Evolutionary conservation across 2,797 vertebrate genomes (phyloP), one percentile per base, ranked within the genome.

Genomic region (Sebastes nivosus): DNA sequence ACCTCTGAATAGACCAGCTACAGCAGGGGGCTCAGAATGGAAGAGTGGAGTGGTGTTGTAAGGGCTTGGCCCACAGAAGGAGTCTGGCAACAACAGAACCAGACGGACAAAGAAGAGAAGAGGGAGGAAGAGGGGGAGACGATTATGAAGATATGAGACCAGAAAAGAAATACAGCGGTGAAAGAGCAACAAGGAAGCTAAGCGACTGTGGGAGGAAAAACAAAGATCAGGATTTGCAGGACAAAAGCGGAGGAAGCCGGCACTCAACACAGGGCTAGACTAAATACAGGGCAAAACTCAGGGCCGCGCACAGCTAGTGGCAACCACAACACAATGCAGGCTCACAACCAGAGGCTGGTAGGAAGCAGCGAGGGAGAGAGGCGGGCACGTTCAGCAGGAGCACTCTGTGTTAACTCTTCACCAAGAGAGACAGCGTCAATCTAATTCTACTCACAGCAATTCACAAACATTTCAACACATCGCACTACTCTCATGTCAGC

Each of bases 1-100:
- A 98, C 96, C 96, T 97, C 95, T 95, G 94, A 97, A 97, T 93
- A 98, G 96, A 95, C 95, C 96, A 95, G 96, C 95, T 96, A 97
- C 92, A 88, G 95, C 77, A 95, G 96, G 94, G 95, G 96, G 90
- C 86, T 97, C 97, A 91, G 94, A 94, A 82, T 94, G 92, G 94
- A 96, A 96, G 94, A 96, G 94, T 82, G 96, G 90, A 94, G 96
- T 94, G 50, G 94, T 96, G 96, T 94, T 93, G 92, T 96, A 97
- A 94, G 93, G 93, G 93, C 94, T 92, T 88, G 95, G 94, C 93
- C 95, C 96, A 96, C 96, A 97, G 95, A 97, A 97, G 93, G 96
- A 96, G 94, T 97, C 96, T 97, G 94, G 96, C 82, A 77, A 85
- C 87, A 94, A 92, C 91, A 87, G 76, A 55, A 60, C 27, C 71